Evolutionary conservation across 2,888 invertebrate species (phyloP).

Genomic region (Atethmia centrago): DNA sequence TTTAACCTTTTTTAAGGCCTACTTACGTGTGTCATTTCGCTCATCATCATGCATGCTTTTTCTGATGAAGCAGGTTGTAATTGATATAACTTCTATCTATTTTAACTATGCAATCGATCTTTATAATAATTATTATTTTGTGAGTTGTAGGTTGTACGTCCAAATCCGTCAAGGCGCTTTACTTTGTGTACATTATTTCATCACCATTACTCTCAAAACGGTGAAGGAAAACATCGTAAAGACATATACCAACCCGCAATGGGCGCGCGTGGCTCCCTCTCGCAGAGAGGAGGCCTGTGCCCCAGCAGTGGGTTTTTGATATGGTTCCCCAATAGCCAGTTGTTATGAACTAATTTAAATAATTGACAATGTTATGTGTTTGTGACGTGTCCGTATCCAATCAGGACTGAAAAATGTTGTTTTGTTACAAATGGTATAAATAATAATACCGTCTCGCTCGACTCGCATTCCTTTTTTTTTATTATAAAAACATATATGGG

Average conservation of each 20-base stretch:
- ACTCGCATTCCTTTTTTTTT: background rate
- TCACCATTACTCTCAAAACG: too few species aligned
- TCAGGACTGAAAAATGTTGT: constrained; percentile 2
- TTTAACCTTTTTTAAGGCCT: constrained; percentile 21
- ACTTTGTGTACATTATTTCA: too few species aligned
- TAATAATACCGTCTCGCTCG: background rate
- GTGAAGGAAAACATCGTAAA: too few species aligned
- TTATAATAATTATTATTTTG: background rate
- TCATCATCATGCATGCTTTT: background rate
- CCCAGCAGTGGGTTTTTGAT: too few species aligned
- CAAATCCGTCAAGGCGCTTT: too few species aligned
- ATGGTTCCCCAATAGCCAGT: background rate
- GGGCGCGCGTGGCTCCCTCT: too few species aligned
- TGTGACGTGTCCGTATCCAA: background rate
- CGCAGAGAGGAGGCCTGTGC: too few species aligned
- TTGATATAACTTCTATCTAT: background rate
- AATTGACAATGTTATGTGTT: constrained; percentile 16
- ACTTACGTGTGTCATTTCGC: constrained; percentile 3
- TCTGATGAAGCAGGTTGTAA: background rate
- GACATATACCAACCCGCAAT: too few species aligned
- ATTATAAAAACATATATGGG: background rate
- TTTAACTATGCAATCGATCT: background rate
- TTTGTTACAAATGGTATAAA: background rate
- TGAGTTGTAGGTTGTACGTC: too few species aligned
- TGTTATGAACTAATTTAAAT: constrained; percentile 20